These are phyloP conservation scores for Rhynchophorus ferrugineus DNA, from an alignment of 1,140 invertebrate genomes.

Conservation along the genomic window DNA sequence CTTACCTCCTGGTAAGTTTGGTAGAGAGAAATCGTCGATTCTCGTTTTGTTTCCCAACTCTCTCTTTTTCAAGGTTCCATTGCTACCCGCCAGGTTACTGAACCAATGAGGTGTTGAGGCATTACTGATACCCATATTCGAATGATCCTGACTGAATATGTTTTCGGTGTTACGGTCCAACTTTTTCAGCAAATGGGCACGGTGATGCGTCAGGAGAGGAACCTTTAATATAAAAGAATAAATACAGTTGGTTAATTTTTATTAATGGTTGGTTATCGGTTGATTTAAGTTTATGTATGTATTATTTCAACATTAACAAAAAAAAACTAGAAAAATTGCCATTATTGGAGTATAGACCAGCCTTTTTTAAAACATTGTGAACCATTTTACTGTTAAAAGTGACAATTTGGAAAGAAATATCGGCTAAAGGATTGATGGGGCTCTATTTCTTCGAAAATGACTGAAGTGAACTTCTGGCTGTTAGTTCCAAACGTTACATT, in stretches of 20 bases:
- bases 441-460: too few relatives aligned
- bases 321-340: not conserved
- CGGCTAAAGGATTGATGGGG: too few relatives aligned
- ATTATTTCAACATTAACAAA: not conserved
- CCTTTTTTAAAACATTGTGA: not conserved
- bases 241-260: too few relatives aligned
- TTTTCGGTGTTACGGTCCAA: conserved; percentile 29
- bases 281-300: too few relatives aligned
- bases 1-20: conserved; percentile 45
- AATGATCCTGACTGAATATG: conserved; percentile 21
- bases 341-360: not conserved
- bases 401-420: too few relatives aligned
- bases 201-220: conserved; percentile 24
- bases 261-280: too few relatives aligned
- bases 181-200: conserved; percentile 32
- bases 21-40: conserved; percentile 43
- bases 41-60: conserved; percentile 24
- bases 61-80: conserved; percentile 16
- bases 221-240: too few relatives aligned
- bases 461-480: too few relatives aligned
- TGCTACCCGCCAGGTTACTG: conserved; percentile 14
- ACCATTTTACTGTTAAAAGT: too few relatives aligned
- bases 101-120: conserved; percentile 18
- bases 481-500: too few relatives aligned
- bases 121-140: conserved; percentile 9